Base-by-base conservation (phyloP, 1,140 invertebrate species). In the Heliothis virescens region DNA sequence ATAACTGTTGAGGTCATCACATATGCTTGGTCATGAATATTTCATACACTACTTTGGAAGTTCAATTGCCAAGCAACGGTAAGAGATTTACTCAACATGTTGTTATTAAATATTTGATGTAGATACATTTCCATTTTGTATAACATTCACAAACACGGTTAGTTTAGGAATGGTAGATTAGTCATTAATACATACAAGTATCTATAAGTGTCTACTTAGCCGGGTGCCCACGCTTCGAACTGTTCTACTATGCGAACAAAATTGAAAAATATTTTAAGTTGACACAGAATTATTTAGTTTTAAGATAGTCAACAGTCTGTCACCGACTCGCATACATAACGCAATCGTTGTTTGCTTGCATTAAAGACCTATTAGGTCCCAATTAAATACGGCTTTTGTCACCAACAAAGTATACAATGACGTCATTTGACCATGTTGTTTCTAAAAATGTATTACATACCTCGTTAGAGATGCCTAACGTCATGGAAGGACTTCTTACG, bases 1-100 rank as follows among this genome's bases (percentile, higher is more conserved):
- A 82, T 82, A 83, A 83, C 79, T 79, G 77, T 83, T 84, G 80
- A 88, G 78, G 78, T 84, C 82, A 86, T 86, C 83, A 87, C 74
- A 82, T 41, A 7, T 62, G 79, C 65, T 80, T 57, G 59, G 65
- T 85, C 78, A 85, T 87, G 83, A 82, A 84, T 86, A 85, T 84
- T 83, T 84, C 80, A 85, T 85, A 71, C 60, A 71, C 59, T 84
- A 63, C 71, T 72, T 85, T 82, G 63, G 77, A 81, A 85, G 79
- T 71, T 74, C 75, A 78, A 69, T 55, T 63, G 34, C 59, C 15
- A 69, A 77, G 26, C 75, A 65, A 53, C 50, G 59, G 47, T 53
- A 65, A 62, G 21, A 18, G 63, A 67, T 78, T 69, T 41, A 67
- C 10, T 47, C 63, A 77, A 76, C 48, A 57, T 57, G 48, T 41